Base-by-base conservation (phyloP, 2,797 vertebrate genomes). In the Moxostoma hubbsi region DNA sequence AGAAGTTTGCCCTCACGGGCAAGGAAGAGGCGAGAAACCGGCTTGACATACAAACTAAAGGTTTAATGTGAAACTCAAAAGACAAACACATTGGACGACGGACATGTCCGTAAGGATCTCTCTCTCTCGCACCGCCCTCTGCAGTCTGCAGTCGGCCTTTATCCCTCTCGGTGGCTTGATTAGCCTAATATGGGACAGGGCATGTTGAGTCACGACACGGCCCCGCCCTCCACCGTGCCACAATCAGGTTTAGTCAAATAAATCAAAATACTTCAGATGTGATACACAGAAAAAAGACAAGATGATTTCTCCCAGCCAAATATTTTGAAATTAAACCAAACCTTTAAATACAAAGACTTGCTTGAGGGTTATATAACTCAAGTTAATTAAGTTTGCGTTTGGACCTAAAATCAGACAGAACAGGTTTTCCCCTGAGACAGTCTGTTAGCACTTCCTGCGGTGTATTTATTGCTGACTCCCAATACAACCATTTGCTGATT, bases 281-380 rank as follows among this genome's bases (percentile, higher is more conserved):
- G 16, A 63, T 18, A 53, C 9, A 57, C 54, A 70, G 11, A 70
- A 36, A 16, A 55, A 8, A 59, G 65, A 51, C 15, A 6, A 45
- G 43, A 36, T 45, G 45, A 12, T 66, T 72, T 73, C 51, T 46
- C 16, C 24, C 49, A 73, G 55, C 47, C 0, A 66, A 66, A 83
- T 69, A 73, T 55, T 67, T 67, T 47, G 74, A 67, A 24, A 2
- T 51, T 55, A 47, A 65, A 47, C 57, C 15, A 51, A 57, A 81
- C 10, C n/a, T 50, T 13, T 18, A 18, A 24, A 50, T 7, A 69
- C 36, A 49, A 13, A 18, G 10, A 62, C 47, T 18, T 45, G 80
- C 81, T 64, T 2, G 36, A 64, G 82, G 87, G 87, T 45, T 18
- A 67, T 78, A 82, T 64, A 67, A 67, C 53, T 79, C 53, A 81